Evolutionary conservation across 2,113 vertebrate genomes (phyloP), one percentile per base, ranked within the genome.

Genomic region (Otus sunia): DNA sequence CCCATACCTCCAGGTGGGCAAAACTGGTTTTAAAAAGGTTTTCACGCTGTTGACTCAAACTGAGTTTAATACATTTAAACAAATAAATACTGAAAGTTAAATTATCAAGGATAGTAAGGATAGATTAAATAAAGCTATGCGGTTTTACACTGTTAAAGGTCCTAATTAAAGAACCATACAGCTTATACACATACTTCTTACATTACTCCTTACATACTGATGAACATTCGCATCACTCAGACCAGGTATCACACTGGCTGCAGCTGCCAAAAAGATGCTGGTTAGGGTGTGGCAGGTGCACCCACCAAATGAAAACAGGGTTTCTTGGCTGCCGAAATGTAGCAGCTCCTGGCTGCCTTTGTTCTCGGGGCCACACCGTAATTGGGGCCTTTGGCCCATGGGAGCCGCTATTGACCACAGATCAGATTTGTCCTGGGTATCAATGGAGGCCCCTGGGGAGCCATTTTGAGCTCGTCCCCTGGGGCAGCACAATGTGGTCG

Each of bases 141-240:
- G 9, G 18, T 76, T 87, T 78, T 58, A 71, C 13, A 22, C 5
- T 19, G 6, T 22, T 34, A 55, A 69, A 86, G 39, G 84, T 16
- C 25, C 15, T 69, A 53, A 75, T 25, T 72, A 34, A 63, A 67
- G 25, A 74, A 32, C 34, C 47, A 36, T 6, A 39, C 45, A 45
- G 59, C 14, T 80, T 20, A 34, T 1, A 55, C 13, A 36, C 17
- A 20, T 13, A 30, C 29, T 64, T 50, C 67, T 79, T 52, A 34
- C 1, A 0, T 47, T 62, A 49, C 30, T 71, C 41, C 0, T 2
- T 19, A 86, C 16, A 27, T 5, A 34, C 11, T 20, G 30, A 64
- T 52, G 58, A 50, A 59, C 18, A 11, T 39, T 27, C 18, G 64
- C 39, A 68, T 32, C 13, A 10, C 52, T 39, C 15, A 11, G 56